Base-by-base conservation (phyloP, 2,797 vertebrate genomes). In the Atherinosoma microstoma region DNA sequence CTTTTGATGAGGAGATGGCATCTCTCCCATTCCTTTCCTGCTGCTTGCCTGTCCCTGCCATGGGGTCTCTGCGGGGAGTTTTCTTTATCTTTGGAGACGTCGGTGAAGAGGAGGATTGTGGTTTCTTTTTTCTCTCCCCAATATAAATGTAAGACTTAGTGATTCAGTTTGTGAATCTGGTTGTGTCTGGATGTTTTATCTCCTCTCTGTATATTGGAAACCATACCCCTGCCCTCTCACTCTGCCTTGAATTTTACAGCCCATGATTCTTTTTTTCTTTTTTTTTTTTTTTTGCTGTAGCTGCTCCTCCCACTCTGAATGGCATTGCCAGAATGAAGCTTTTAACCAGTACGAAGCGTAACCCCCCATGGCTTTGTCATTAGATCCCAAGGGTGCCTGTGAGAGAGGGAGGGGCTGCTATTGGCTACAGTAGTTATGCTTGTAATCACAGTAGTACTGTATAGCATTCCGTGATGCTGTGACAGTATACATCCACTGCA, bases 311-410 rank as follows among this genome's bases (percentile, higher is more conserved):
- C 64, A 34, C 70, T 79, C 76, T 75, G 78, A 73, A 73, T 73
- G 80, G 27, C 71, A 38, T 70, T 77, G 70, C 69, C 74, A 68
- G 66, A 80, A 58, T 62, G 64, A 83, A 76, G 36, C 80, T 87
- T 90, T 89, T 88, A 87, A 78, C 69, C 80, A 67, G 70, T 72
- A 73, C 59, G 59, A 76, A 82, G 82, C 34, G 18, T 78, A 88
- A 87, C 86, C 85, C 79, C 75, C 58, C 75, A 56, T 81, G 85
- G 71, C 83, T 80, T 45, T 91, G 86, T 84, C 87, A 85, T 91
- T 84, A 85, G 75, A 84, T 84, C 79, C 85, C 80, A 81, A 64
- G 80, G 79, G 86, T 85, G 73, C 86, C 81, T 30, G 80, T 75
- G 80, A 87, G 63, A 8, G 10, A 79, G 69, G 77, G 58, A 54